phyloP scores from a whole-genome alignment of 2,797 vertebrate genomes.

The Cercopithecus hamlyni region DNA sequence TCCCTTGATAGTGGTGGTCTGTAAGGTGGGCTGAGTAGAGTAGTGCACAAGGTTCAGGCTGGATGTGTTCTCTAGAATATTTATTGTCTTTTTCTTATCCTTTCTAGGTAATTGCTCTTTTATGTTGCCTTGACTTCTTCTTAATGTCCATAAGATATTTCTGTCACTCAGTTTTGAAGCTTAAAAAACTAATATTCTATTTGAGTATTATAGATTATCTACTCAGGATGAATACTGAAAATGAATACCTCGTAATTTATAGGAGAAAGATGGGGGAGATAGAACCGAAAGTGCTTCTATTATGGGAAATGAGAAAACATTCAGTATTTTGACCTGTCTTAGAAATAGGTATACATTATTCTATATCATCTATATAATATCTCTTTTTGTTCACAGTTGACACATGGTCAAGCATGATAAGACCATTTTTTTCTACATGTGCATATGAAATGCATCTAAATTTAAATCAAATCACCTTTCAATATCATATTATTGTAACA shows the following conservation, averaged over 20 bases:
- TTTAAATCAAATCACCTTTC: constrained; percentile 14
- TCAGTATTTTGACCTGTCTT: neutral
- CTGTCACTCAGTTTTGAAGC: neutral
- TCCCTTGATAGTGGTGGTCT: neutral
- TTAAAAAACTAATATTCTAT: constrained; percentile 10
- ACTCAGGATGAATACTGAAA: constrained; percentile 26
- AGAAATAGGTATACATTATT: neutral
- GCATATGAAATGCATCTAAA: constrained; percentile 29
- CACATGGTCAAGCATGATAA: neutral
- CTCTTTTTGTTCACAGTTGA: neutral
- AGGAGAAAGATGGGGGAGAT: neutral
- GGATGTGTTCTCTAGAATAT: neutral
- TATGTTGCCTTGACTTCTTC: neutral
- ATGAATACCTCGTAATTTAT: neutral
- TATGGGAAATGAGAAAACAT: neutral
- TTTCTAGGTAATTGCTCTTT: neutral
- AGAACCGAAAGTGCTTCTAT: neutral
- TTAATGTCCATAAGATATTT: neutral
- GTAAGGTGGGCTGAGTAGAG: neutral
- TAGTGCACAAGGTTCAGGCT: neutral
- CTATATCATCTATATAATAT: neutral
- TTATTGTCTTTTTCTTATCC: neutral
- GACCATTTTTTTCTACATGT: neutral
- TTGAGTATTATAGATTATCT: neutral
- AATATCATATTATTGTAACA: neutral